These are phyloP conservation scores for Gavialis gangeticus DNA, from an alignment of 2,113 vertebrate species.

Conservation along the genomic window DNA sequence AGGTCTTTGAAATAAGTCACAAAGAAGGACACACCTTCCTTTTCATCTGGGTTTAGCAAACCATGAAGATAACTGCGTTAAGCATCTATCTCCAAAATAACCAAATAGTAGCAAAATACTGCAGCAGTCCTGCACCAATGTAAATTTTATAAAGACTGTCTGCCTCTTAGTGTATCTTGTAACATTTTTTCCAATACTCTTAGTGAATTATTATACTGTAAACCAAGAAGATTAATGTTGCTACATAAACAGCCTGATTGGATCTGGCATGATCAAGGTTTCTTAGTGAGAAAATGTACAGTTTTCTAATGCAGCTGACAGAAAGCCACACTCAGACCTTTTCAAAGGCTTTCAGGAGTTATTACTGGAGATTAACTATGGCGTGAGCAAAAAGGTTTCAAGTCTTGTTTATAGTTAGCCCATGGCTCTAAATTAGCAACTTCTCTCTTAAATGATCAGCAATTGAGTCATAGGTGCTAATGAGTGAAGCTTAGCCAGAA, in stretches of 20 bases:
- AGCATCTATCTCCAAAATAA: not conserved
- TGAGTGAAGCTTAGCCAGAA: constrained; percentile 80
- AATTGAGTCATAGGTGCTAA: constrained; percentile 80
- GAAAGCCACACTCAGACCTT: constrained; percentile 80
- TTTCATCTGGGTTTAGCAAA: not conserved
- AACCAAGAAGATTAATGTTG: constrained; percentile 55
- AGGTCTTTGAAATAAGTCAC: not conserved
- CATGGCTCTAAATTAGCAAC: constrained; percentile 79
- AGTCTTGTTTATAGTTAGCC: constrained; percentile 77
- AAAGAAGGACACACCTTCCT: not conserved
- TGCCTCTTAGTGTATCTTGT: constrained; percentile 13
- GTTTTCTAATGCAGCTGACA: constrained; percentile 78
- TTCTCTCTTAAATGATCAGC: constrained; percentile 79
- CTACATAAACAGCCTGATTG: constrained; percentile 71
- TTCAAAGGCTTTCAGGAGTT: constrained; percentile 81
- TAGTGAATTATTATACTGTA: constrained; percentile 40
- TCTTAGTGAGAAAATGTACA: constrained; percentile 76
- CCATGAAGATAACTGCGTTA: accelerated
- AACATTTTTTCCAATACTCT: constrained; percentile 27
- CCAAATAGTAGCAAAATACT: not conserved
- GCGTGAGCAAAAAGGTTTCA: constrained; percentile 80
- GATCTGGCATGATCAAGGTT: constrained; percentile 82
- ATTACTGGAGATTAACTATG: constrained; percentile 77
- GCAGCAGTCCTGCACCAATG: not conserved
- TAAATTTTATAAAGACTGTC: constrained; percentile 17